Evolutionary conservation across 1,140 invertebrate genomes (phyloP).

Genomic region (Drosophila littoralis): DNA sequence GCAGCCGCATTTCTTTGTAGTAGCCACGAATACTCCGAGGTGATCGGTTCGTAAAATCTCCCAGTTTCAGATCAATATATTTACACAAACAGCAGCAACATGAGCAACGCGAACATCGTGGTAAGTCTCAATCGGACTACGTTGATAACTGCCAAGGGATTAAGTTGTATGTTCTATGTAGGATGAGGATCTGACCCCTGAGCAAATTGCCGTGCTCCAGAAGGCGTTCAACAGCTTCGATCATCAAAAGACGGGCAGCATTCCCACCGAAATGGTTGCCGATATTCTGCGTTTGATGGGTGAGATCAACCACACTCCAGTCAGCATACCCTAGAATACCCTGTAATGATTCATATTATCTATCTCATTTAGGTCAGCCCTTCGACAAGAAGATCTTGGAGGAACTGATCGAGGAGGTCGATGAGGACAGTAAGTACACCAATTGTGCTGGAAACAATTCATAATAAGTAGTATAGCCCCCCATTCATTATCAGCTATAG

Average conservation of each 20-base stretch:
- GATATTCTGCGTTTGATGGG: conserved; percentile 97
- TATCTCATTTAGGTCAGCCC: conserved; percentile 87
- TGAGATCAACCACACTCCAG: neutral
- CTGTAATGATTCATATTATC: neutral
- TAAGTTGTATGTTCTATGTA: conserved; percentile 53
- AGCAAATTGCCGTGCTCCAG: conserved; percentile 91
- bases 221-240: conserved; percentile 99
- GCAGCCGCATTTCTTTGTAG: conserved; percentile 65
- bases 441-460: too few species aligned
- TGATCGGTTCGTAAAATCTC: conserved; percentile 67
- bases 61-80: conserved; percentile 45
- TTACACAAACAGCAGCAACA: conserved; percentile 55
- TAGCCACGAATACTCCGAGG: conserved; percentile 71
- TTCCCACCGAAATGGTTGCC: conserved; percentile 96
- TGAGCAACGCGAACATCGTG: conserved; percentile 59
- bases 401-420: conserved; percentile 97
- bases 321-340: neutral
- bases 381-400: conserved; percentile 98
- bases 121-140: too few species aligned
- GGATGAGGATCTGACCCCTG: conserved; percentile 88
- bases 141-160: neutral
- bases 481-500: conserved; percentile 7
- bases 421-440: conserved; percentile 94
- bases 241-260: conserved; percentile 96
- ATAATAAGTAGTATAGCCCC: too few species aligned